Conservation (phyloP, 2,113 vertebrate genomes). For the Clupea harengus region DNA sequence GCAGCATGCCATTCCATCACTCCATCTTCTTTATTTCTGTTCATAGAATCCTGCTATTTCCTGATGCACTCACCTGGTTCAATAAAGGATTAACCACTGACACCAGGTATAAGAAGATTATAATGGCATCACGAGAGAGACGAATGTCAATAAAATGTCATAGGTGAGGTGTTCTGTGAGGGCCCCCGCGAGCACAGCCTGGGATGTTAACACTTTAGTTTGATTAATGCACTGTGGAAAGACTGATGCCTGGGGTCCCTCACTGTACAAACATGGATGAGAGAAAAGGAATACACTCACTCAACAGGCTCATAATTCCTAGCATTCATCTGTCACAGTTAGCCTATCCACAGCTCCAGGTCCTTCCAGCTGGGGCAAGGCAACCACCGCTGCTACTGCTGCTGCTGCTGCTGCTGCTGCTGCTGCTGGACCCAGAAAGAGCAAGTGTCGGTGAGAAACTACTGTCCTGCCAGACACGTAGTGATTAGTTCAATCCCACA, state of each 20-base stretch:
- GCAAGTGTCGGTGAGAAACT: not conserved
- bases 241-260: conserved; percentile 51
- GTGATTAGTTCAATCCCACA: not conserved
- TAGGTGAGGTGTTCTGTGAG: not conserved
- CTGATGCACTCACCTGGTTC: not conserved
- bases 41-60: not conserved
- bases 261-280: conserved; percentile 48
- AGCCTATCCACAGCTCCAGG: not conserved
- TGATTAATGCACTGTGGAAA: conserved; percentile 52
- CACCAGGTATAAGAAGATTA: not conserved
- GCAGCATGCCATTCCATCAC: not conserved
- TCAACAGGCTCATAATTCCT: conserved; percentile 47
- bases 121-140: not conserved
- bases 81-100: not conserved
- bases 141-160: not conserved
- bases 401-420: not conserved
- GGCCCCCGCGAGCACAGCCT: not conserved
- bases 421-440: not conserved
- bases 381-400: not conserved
- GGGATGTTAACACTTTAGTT: conserved; percentile 47
- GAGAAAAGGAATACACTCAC: conserved; percentile 39
- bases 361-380: conserved; percentile 34
- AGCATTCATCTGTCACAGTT: not conserved
- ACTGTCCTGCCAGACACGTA: not conserved
- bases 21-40: not conserved